Conservation (phyloP, 2,113 vertebrate species). For the Cichladusa arquata region DNA sequence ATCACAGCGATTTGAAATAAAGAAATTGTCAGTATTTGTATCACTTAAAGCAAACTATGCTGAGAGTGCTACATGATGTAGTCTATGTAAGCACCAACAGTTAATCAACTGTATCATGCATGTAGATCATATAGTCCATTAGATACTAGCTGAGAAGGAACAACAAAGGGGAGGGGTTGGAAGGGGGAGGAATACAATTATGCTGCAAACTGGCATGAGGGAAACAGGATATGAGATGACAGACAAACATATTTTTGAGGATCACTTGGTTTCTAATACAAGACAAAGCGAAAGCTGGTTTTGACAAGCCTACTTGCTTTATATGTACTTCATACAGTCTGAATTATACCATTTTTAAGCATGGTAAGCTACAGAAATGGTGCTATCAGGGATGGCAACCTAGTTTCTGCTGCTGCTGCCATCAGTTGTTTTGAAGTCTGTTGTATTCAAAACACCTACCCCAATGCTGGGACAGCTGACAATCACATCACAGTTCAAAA, state of each 20-base stretch:
- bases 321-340: conserved; percentile 16
- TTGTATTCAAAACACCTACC: conserved; percentile 13
- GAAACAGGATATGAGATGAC: conserved; percentile 58
- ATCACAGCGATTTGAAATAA: conserved; percentile 51
- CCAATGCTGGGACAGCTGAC: background rate
- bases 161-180: conserved; percentile 53
- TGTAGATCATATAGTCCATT: conserved; percentile 63
- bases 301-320: conserved; percentile 58
- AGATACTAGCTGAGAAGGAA: conserved; percentile 64
- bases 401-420: background rate
- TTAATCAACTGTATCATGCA: conserved; percentile 58
- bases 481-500: conserved; percentile 33
- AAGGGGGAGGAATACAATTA: conserved; percentile 64
- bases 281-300: conserved; percentile 58
- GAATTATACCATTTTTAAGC: conserved; percentile 8
- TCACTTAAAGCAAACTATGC: conserved; percentile 61
- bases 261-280: conserved; percentile 47
- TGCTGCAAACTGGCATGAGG: conserved; percentile 54
- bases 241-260: conserved; percentile 69
- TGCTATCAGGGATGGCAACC: background rate
- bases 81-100: conserved; percentile 56
- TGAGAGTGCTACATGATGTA: conserved; percentile 39
- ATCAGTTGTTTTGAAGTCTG: background rate
- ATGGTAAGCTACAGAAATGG: conserved; percentile 37
- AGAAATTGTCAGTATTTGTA: conserved; percentile 62